Evolutionary conservation across 1,140 invertebrate species (phyloP).

Genomic region (Carposina sasakii): DNA sequence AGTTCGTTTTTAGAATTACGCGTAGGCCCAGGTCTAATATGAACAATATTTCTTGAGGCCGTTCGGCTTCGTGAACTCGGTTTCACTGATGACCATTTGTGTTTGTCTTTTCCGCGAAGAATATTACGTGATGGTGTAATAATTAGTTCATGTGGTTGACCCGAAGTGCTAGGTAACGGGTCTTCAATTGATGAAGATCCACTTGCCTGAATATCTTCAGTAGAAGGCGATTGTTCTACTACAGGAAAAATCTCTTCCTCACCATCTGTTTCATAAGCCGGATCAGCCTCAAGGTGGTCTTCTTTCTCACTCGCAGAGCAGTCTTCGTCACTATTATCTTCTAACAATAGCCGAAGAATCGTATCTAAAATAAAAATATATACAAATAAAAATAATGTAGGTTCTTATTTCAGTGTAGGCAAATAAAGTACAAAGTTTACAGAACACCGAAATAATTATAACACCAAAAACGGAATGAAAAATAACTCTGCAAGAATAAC

Average conservation of each 20-base stretch:
- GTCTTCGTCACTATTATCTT: slow-evolving; percentile 1
- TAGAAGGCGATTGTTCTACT: background rate
- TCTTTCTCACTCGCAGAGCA: slow-evolving; percentile 1
- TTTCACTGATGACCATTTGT: slow-evolving; percentile 3
- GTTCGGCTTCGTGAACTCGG: background rate
- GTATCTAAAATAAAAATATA: slow-evolving; percentile 4
- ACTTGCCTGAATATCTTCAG: background rate
- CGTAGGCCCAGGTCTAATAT: background rate
- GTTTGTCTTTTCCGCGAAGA: slow-evolving; percentile 1
- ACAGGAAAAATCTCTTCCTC: slow-evolving; percentile 1
- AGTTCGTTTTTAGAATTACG: background rate
- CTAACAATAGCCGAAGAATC: slow-evolving; percentile 2
- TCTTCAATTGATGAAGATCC: background rate
- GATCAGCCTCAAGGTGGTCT: slow-evolving; percentile 3
- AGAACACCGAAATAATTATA: background rate
- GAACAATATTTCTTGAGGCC: background rate
- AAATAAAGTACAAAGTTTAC: background rate
- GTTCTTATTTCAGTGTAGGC: too few species aligned
- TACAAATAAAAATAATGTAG: background rate
- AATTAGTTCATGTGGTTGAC: background rate
- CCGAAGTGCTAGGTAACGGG: background rate
- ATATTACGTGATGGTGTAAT: background rate
- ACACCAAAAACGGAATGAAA: background rate
- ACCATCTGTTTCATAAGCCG: background rate
- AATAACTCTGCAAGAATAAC: too few species aligned